Conservation (phyloP, 53 echinoderm and acorn worm genomes). For the Apostichopus leukothele region DNA sequence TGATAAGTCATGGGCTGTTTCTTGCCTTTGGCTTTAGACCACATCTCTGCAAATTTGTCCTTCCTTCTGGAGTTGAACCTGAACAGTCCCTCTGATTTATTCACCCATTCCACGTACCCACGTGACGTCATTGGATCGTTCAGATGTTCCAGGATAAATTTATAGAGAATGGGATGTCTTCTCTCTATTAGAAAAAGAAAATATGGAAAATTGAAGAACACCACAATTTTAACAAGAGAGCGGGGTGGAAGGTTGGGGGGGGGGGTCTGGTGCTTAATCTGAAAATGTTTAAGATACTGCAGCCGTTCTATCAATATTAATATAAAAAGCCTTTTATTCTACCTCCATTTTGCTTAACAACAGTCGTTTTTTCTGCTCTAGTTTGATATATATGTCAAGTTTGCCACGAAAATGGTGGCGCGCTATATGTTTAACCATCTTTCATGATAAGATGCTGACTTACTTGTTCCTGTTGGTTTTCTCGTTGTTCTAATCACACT, state of each 20-base stretch:
- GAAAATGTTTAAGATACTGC: too few relatives aligned
- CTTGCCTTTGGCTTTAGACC: constrained; percentile 91
- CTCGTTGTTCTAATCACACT: too few relatives aligned
- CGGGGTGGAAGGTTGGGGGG: too few relatives aligned
- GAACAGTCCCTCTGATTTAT: constrained; percentile 79
- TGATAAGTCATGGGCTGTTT: constrained; percentile 96
- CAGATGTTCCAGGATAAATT: constrained; percentile 83
- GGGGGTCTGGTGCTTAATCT: too few relatives aligned
- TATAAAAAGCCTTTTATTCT: too few relatives aligned
- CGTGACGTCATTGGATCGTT: constrained; percentile 61
- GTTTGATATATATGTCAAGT: too few relatives aligned
- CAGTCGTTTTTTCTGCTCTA: too few relatives aligned
- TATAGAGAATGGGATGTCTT: constrained; percentile 84
- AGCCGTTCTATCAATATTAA: too few relatives aligned
- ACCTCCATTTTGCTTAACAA: too few relatives aligned
- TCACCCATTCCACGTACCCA: constrained; percentile 80
- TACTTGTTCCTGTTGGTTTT: background rate
- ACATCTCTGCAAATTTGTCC: constrained; percentile 90
- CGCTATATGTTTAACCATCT: too few relatives aligned
- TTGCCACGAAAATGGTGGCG: too few relatives aligned
- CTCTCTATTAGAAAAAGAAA: constrained; percentile 60
- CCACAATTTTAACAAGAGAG: too few relatives aligned
- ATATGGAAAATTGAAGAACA: background rate
- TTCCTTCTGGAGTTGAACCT: constrained; percentile 85
- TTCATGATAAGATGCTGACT: background rate